Evolutionary conservation across 2,797 vertebrate genomes (phyloP).

Genomic region (Acanthurus leucopareius): DNA sequence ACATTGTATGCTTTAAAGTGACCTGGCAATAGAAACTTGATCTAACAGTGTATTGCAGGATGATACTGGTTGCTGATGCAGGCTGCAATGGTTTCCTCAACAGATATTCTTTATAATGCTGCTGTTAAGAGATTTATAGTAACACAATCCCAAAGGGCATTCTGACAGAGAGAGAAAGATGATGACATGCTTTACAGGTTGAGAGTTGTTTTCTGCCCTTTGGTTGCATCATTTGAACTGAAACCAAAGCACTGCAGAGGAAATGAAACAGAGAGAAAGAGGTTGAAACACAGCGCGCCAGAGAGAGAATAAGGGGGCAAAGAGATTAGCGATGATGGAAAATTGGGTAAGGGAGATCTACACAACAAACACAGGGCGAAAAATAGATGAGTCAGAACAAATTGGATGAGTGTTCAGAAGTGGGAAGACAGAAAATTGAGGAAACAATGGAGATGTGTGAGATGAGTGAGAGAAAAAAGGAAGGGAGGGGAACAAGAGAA

Average conservation of each 20-base stretch:
- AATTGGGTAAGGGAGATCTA: slow-evolving; percentile 25
- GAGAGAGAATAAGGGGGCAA: slow-evolving; percentile 20
- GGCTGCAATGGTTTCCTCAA: background rate
- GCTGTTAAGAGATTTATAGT: background rate
- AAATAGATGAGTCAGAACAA: slow-evolving; percentile 44
- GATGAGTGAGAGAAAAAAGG: slow-evolving; percentile 2
- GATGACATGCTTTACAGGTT: slow-evolving; percentile 31
- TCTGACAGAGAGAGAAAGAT: background rate
- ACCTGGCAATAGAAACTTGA: too few relatives aligned
- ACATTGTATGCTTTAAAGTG: too few relatives aligned
- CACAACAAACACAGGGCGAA: background rate
- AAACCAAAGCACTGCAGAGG: slow-evolving; percentile 13
- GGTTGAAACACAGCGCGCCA: background rate
- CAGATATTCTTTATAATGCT: background rate
- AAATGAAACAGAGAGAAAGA: slow-evolving; percentile 33
- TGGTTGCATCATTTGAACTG: slow-evolving; percentile 27
- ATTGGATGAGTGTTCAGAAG: slow-evolving; percentile 42
- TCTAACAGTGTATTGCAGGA: too few relatives aligned
- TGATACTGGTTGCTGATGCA: background rate
- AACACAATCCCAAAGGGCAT: background rate
- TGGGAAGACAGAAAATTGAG: slow-evolving; percentile 11
- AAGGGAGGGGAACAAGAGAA: slow-evolving; percentile 16
- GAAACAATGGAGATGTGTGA: slow-evolving; percentile 22
- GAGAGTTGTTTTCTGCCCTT: slow-evolving; percentile 15
- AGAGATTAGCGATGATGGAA: slow-evolving; percentile 34